These are phyloP conservation scores for Tupaia tana DNA, from an alignment of 2,113 vertebrate species.

Conservation along the genomic window DNA sequence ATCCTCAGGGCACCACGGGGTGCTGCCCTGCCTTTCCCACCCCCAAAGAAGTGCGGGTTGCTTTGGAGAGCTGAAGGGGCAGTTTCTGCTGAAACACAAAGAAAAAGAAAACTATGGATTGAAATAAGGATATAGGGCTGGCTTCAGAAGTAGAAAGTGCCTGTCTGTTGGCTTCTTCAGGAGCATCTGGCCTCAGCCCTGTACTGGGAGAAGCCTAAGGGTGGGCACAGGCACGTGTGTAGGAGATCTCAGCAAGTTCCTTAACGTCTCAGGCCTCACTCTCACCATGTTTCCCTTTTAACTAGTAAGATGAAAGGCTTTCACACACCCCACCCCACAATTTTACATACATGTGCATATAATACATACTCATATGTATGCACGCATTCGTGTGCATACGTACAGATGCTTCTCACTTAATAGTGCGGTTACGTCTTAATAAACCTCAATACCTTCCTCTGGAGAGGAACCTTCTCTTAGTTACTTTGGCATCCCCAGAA, in stretches of 20 bases:
- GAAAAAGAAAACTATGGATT: no score
- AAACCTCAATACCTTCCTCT: not conserved
- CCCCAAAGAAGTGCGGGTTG: not conserved
- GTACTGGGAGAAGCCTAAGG: fast-evolving
- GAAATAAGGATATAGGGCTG: not conserved
- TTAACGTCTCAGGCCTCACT: not conserved
- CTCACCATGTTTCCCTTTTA: not conserved
- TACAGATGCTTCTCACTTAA: no score
- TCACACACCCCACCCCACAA: not conserved
- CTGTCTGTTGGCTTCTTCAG: fast-evolving
- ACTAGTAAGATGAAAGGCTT: not conserved
- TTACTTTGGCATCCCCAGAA: not conserved
- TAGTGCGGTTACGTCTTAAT: no score
- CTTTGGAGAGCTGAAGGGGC: not conserved
- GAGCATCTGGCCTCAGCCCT: not conserved
- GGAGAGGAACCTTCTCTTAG: not conserved
- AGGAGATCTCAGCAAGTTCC: no score
- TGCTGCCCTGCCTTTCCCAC: no score
- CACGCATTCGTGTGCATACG: fast-evolving
- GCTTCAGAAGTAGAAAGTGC: not conserved
- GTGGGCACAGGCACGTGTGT: fast-evolving
- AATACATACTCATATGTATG: not conserved
- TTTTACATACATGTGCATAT: not conserved
- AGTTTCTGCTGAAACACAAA: not conserved
- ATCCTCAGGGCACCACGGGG: not conserved